These are phyloP conservation scores for Drosophila simulans DNA, from an alignment of 1,140 invertebrate genomes.

Conservation along the genomic window DNA sequence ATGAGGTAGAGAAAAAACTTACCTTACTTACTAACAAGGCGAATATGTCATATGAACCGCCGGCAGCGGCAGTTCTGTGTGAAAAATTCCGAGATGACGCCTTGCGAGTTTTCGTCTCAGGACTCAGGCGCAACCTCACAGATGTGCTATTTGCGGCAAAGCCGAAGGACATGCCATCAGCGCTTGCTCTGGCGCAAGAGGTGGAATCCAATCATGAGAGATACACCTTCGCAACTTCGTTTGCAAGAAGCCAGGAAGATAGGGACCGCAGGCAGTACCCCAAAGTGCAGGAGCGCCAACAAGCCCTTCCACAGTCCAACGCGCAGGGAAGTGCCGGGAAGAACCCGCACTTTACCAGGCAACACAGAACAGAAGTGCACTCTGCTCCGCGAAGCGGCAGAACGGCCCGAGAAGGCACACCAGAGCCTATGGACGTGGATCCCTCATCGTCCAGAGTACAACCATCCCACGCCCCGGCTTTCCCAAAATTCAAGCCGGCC, in stretches of 20 bases:
- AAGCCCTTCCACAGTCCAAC: too few species aligned
- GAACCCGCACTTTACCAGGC: too few species aligned
- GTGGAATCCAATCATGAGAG: conserved; percentile 16
- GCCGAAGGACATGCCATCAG: conserved; percentile 6
- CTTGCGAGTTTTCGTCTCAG: background rate
- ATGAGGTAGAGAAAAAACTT: background rate
- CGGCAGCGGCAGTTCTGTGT: background rate
- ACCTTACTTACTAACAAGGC: background rate
- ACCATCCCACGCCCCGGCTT: too few species aligned
- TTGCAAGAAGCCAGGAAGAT: conserved; percentile 16
- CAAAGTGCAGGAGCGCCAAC: background rate
- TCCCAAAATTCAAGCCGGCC: too few species aligned
- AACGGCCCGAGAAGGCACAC: too few species aligned
- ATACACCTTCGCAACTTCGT: conserved; percentile 18
- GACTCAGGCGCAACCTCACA: background rate
- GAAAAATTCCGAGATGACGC: background rate
- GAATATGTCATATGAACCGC: background rate
- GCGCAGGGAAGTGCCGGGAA: too few species aligned
- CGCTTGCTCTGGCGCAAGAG: conserved; percentile 12
- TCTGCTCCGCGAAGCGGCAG: too few species aligned
- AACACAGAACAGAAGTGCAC: too few species aligned
- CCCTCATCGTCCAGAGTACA: too few species aligned
- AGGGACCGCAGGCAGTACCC: background rate
- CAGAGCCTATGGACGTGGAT: too few species aligned
- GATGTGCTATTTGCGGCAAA: conserved; percentile 3